A percentile compares a stretch with the other conserved stretches of the same genome.
Evolutionary conservation across 2,797 vertebrate species (phyloP).

Genomic region (Sebastes alutus): DNA sequence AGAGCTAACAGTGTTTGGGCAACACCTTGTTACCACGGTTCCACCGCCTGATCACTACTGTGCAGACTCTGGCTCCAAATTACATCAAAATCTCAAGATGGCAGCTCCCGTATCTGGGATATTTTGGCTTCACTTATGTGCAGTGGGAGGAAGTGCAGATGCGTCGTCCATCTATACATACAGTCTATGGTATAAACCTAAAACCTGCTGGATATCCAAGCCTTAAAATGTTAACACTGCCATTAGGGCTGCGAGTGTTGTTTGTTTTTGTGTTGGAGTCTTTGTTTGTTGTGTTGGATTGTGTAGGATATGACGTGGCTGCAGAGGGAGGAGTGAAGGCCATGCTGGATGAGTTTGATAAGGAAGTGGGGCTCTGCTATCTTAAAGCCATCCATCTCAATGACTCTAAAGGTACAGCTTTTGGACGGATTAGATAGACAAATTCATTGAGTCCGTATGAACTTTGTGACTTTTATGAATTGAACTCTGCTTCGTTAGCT

Average conservation of each 20-base stretch:
- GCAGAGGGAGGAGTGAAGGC: constrained; percentile 77
- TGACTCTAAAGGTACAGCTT: constrained; percentile 84
- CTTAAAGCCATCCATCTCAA: constrained; percentile 85
- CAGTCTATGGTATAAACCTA: not conserved
- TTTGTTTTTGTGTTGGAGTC: not conserved
- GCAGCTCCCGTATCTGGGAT: too few relatives aligned
- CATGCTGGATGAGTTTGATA: constrained; percentile 83
- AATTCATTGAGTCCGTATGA: not conserved
- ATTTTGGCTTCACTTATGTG: too few relatives aligned
- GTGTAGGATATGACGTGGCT: constrained; percentile 81
- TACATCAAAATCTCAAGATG: too few relatives aligned
- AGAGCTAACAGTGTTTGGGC: too few relatives aligned
- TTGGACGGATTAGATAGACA: not conserved
- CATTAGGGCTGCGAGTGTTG: not conserved
- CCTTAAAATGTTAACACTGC: not conserved
- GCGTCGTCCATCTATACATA: too few relatives aligned
- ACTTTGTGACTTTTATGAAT: not conserved
- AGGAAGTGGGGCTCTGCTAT: constrained; percentile 80
- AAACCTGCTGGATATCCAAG: not conserved
- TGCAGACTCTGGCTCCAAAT: too few relatives aligned
- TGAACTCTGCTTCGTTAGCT: not conserved
- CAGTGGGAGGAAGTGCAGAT: too few relatives aligned
- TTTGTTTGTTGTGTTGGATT: not conserved
- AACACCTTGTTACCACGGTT: too few relatives aligned
- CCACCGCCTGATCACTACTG: too few relatives aligned